A percentile compares a stretch with the other conserved stretches of the same genome.
These are phyloP conservation scores for Phenacoccus solenopsis DNA, from an alignment of 1,140 invertebrate species.

Conservation along the genomic window DNA sequence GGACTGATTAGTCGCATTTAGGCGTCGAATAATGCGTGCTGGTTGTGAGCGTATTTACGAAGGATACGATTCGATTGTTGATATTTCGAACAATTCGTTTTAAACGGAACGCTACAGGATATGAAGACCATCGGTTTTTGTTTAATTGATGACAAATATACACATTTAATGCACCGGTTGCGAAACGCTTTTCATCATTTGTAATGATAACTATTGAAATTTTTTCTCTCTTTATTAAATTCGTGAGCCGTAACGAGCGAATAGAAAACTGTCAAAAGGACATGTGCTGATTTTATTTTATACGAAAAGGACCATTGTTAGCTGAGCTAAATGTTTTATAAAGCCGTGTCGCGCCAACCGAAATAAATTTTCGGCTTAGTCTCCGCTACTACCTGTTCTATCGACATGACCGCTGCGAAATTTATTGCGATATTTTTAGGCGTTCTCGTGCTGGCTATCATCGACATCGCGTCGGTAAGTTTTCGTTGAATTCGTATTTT, in stretches of 20 bases:
- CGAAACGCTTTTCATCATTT: background rate
- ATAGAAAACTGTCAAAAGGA: background rate
- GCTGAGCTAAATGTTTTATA: background rate
- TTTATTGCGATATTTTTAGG: background rate
- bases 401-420: background rate
- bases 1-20: no score
- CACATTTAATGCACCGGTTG: background rate
- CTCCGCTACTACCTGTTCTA: background rate
- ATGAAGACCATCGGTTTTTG: background rate
- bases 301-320: background rate
- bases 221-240: background rate
- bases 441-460: background rate
- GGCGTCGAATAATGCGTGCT: no score
- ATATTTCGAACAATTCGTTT: background rate
- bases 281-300: background rate
- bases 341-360: background rate
- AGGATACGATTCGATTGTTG: background rate
- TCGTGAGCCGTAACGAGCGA: background rate
- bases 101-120: background rate
- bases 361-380: background rate
- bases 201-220: background rate
- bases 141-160: background rate
- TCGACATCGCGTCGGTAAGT: background rate
- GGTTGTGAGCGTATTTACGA: background rate
- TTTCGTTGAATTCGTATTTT: background rate